A percentile compares a stretch with the other conserved stretches of the same genome.
Conservation (phyloP, 2,113 vertebrate genomes). For the Amphiprion ocellaris region DNA sequence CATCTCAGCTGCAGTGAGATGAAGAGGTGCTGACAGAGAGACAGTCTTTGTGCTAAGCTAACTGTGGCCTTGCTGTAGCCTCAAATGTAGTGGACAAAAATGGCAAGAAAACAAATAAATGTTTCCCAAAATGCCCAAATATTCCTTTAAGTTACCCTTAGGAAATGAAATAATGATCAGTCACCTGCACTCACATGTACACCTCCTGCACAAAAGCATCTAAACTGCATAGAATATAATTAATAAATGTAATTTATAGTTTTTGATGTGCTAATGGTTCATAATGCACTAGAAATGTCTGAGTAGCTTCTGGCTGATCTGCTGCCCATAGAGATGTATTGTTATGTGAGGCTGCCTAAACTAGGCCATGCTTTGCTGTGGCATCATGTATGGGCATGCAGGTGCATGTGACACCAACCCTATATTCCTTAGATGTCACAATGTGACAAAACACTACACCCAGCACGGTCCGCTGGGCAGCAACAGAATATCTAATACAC, state of each 20-base stretch:
- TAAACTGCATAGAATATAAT: background rate
- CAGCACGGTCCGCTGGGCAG: constrained; percentile 90
- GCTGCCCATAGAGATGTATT: background rate
- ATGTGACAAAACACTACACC: constrained; percentile 87
- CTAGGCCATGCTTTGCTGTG: constrained; percentile 3
- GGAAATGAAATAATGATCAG: too few species aligned
- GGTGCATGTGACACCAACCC: constrained; percentile 30
- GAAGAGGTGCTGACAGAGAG: background rate
- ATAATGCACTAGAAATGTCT: too few species aligned
- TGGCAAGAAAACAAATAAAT: too few species aligned
- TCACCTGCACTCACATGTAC: background rate
- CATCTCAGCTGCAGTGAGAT: background rate
- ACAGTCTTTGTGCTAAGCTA: background rate
- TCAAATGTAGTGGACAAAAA: too few species aligned
- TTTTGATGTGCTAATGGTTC: too few species aligned
- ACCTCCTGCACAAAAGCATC: background rate
- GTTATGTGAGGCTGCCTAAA: background rate
- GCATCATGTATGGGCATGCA: constrained; percentile 44
- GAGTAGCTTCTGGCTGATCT: constrained; percentile 1
- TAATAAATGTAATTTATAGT: background rate
- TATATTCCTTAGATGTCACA: constrained; percentile 67
- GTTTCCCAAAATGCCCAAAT: too few species aligned
- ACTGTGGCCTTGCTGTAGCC: too few species aligned
- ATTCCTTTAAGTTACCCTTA: background rate
- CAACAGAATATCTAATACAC: constrained; percentile 91